phyloP scores from a whole-genome alignment of 2,888 invertebrate species.

The Branchipolynoe longqiensis region DNA sequence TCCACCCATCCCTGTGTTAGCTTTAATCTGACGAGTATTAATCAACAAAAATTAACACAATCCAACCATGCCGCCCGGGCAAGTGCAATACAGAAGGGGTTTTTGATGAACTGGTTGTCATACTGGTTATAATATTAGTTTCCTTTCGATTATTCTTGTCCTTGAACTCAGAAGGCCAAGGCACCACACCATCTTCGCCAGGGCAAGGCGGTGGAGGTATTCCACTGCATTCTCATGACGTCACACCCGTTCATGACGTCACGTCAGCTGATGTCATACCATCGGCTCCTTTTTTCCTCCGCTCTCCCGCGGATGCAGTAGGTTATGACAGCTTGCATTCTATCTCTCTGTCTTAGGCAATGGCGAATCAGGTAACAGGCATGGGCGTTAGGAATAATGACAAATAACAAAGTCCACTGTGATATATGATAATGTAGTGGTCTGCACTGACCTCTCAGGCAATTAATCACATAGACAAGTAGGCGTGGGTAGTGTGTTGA shows the following conservation, averaged over 20 bases:
- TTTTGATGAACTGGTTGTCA: conserved; percentile 67
- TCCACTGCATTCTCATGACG: conserved; percentile 60
- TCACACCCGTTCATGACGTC: conserved; percentile 53
- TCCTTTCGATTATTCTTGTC: conserved; percentile 88
- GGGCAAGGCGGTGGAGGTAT: conserved; percentile 59
- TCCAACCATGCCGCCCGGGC: conserved; percentile 70
- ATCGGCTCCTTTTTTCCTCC: conserved; percentile 47
- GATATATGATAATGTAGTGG: no score
- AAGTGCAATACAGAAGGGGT: conserved; percentile 71
- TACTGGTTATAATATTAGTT: conserved; percentile 82
- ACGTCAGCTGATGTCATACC: conserved; percentile 32
- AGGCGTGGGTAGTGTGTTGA: no score
- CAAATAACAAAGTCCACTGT: no score
- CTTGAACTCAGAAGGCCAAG: conserved; percentile 88
- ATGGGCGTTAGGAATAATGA: background rate
- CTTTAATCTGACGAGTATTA: conserved; percentile 32
- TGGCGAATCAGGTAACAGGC: conserved; percentile 16
- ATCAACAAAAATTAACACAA: conserved; percentile 56
- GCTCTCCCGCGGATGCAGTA: conserved; percentile 60
- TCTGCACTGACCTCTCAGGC: no score
- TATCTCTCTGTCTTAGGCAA: background rate
- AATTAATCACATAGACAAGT: no score
- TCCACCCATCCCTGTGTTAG: conserved; percentile 30
- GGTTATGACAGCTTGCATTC: conserved; percentile 59
- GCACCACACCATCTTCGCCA: conserved; percentile 68